Percentiles rank a stretch among this genome's conserved stretches.
Conservation (phyloP, 2,797 vertebrate species). For the Sarcophilus harrisii region DNA sequence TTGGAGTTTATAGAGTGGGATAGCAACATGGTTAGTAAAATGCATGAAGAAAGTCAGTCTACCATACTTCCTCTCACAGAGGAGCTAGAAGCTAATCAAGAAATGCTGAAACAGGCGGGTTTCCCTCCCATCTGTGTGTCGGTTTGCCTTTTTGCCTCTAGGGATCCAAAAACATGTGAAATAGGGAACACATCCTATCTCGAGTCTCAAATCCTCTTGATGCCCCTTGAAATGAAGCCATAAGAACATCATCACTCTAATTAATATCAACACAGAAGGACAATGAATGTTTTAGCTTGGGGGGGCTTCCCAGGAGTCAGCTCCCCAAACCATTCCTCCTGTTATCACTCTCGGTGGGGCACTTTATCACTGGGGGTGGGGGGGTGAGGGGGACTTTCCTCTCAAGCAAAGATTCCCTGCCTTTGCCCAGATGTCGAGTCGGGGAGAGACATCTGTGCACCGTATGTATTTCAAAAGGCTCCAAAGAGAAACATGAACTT, state of each 20-base stretch:
- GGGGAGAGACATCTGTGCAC: conserved; percentile 79
- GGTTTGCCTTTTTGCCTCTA: not conserved
- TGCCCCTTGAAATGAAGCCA: not conserved
- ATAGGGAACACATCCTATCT: not conserved
- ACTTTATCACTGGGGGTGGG: not conserved
- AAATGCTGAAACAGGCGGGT: not conserved
- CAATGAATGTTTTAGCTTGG: not conserved
- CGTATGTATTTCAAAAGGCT: conserved; percentile 53
- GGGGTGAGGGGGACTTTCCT: not conserved
- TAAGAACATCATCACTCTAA: not conserved
- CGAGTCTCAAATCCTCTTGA: not conserved
- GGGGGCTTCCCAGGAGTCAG: not conserved
- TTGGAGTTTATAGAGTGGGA: not conserved
- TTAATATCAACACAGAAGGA: not conserved
- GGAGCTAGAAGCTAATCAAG: not conserved
- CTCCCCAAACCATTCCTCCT: not conserved
- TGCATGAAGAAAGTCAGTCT: not conserved
- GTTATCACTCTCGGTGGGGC: accelerated
- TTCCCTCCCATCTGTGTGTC: not conserved
- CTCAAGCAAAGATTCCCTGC: not conserved
- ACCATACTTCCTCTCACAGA: not conserved
- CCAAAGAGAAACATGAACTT: conserved; percentile 51
- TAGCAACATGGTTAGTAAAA: not conserved
- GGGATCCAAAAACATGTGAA: not conserved
- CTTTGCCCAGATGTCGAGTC: conserved; percentile 58